These are phyloP conservation scores for Chromoteleia sp. DNA, from an alignment of 2,888 invertebrate genomes.

Conservation along the genomic window DNA sequence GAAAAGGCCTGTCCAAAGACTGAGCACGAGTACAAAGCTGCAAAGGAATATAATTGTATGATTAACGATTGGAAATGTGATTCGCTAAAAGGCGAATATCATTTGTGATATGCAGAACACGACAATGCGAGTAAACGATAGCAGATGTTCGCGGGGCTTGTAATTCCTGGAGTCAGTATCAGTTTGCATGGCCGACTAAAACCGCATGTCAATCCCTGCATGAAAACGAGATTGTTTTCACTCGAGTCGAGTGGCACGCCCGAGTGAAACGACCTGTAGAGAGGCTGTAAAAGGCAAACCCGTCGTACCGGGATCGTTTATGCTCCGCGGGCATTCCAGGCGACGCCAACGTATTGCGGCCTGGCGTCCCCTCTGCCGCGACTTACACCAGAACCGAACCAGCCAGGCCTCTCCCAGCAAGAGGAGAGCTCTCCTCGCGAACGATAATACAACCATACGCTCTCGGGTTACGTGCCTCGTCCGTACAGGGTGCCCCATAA, in stretches of 20 bases:
- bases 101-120: constrained; percentile 40
- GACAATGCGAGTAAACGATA: constrained; percentile 55
- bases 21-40: background rate
- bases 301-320: constrained; percentile 74
- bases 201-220: constrained; percentile 70
- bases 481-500: constrained; percentile 63
- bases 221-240: constrained; percentile 71
- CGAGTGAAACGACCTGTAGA: constrained; percentile 79
- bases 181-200: constrained; percentile 62
- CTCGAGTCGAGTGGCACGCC: constrained; percentile 73
- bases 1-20: background rate
- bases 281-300: constrained; percentile 76
- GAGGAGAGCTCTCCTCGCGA: constrained; percentile 38
- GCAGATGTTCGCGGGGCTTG: constrained; percentile 56
- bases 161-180: constrained; percentile 62
- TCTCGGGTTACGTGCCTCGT: constrained; percentile 71
- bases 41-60: constrained; percentile 18
- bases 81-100: constrained; percentile 51
- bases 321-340: constrained; percentile 76
- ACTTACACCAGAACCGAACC: constrained; percentile 65
- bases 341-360: constrained; percentile 74
- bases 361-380: constrained; percentile 63
- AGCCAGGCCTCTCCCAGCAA: constrained; percentile 45
- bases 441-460: constrained; percentile 77
- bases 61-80: constrained; percentile 33